These are phyloP conservation scores for Bombylius major DNA, from an alignment of 2,888 invertebrate species.

Conservation along the genomic window DNA sequence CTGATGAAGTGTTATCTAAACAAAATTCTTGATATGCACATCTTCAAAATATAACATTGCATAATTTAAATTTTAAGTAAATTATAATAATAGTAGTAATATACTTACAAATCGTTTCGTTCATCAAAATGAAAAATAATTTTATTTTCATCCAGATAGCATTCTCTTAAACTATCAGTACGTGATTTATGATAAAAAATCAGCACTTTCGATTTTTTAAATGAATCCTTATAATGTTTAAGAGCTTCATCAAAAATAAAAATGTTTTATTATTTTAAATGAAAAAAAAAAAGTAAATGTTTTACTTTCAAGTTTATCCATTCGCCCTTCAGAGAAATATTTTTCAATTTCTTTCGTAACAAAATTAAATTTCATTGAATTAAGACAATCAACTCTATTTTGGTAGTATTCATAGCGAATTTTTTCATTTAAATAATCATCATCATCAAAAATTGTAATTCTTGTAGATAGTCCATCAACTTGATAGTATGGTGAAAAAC, in stretches of 20 bases:
- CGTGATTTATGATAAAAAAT: conserved; percentile 39
- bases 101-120: conserved; percentile 39
- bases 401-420: conserved; percentile 47
- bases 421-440: conserved; percentile 26
- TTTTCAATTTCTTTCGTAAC: conserved; percentile 43
- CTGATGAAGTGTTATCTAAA: background rate
- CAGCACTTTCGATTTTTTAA: too few species aligned
- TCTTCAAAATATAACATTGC: conserved; percentile 4
- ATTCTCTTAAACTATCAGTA: conserved; percentile 52
- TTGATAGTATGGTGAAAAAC: conserved; percentile 64
- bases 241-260: conserved; percentile 1
- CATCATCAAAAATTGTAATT: conserved; percentile 24
- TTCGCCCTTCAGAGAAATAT: conserved; percentile 50
- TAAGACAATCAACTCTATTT: conserved; percentile 53
- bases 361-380: conserved; percentile 42
- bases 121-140: conserved; percentile 46
- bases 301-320: conserved; percentile 46
- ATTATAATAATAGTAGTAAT: too few species aligned
- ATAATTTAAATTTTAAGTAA: too few species aligned
- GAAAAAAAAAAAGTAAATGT: background rate
- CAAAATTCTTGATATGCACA: conserved; percentile 16
- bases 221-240: too few species aligned
- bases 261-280: too few species aligned
- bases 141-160: conserved; percentile 42
- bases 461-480: conserved; percentile 45